A percentile compares a stretch with the other conserved stretches of the same genome.
These are phyloP conservation scores for Caenorhabditis afra DNA, from an alignment of 2,888 invertebrate genomes.

Conservation along the genomic window DNA sequence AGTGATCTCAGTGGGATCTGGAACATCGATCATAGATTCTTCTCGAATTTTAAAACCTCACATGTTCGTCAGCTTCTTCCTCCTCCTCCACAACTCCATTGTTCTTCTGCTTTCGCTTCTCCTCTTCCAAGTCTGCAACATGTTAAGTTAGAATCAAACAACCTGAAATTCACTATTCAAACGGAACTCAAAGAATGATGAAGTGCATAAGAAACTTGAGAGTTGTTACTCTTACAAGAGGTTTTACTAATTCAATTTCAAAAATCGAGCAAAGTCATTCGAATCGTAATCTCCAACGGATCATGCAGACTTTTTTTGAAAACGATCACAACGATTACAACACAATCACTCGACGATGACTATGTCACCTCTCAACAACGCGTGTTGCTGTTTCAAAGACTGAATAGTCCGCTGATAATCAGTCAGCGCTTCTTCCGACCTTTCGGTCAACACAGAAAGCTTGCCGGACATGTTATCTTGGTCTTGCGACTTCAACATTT, in stretches of 20 bases:
- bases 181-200: neutral
- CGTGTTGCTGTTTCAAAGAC: constrained; percentile 75
- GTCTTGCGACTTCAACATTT: constrained; percentile 59
- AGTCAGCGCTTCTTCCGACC: constrained; percentile 78
- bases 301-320: neutral
- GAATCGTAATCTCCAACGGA: neutral
- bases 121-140: constrained; percentile 67
- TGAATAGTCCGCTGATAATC: constrained; percentile 77
- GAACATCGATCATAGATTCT: constrained; percentile 15
- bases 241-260: neutral
- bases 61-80: constrained; percentile 57
- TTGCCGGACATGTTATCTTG: constrained; percentile 77
- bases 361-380: constrained; percentile 69
- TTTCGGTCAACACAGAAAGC: constrained; percentile 78
- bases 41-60: constrained; percentile 22
- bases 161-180: neutral
- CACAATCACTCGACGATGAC: constrained; percentile 48
- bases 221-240: constrained; percentile 8
- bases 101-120: constrained; percentile 59
- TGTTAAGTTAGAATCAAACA: neutral
- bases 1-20: constrained; percentile 54
- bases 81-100: constrained; percentile 64
- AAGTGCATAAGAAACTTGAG: neutral
- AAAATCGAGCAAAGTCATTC: constrained; percentile 24
- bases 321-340: constrained; percentile 36